Percentiles rank a stretch among this genome's conserved stretches.
phyloP scores from a whole-genome alignment of 2,888 invertebrate species.

The Thalpophila matura region DNA sequence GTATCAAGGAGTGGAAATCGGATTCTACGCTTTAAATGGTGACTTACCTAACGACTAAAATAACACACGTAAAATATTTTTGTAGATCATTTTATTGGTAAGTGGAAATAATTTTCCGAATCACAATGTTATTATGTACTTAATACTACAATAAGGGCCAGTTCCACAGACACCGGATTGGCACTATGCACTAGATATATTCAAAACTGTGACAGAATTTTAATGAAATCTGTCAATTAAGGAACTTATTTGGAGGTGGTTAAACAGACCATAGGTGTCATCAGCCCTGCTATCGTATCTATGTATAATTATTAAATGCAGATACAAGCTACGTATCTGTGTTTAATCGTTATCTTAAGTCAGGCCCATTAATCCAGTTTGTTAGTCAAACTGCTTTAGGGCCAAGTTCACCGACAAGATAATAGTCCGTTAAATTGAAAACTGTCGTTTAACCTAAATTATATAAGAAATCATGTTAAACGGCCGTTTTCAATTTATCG shows the following conservation, averaged over 20 bases:
- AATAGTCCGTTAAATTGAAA: too few relatives aligned
- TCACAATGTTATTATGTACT: constrained; percentile 58
- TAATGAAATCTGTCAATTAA: too few relatives aligned
- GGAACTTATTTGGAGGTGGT: too few relatives aligned
- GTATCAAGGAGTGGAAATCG: too few relatives aligned
- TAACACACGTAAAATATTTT: constrained; percentile 37
- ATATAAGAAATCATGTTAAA: too few relatives aligned
- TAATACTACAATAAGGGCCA: constrained; percentile 59
- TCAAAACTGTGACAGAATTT: too few relatives aligned
- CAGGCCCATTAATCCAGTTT: constrained; percentile 65
- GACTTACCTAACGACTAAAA: constrained; percentile 17
- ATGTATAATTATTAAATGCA: constrained; percentile 55
- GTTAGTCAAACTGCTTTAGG: constrained; percentile 59
- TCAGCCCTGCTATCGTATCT: constrained; percentile 51
- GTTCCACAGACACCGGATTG: too few relatives aligned
- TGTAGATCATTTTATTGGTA: constrained; percentile 59
- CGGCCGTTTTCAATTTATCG: too few relatives aligned
- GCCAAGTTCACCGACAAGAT: too few relatives aligned
- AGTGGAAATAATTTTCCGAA: constrained; percentile 58
- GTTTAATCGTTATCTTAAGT: constrained; percentile 65
- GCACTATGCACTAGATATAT: too few relatives aligned
- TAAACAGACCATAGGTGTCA: too few relatives aligned
- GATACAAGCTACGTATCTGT: constrained; percentile 54
- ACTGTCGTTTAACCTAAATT: too few relatives aligned
- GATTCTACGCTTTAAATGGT: constrained; percentile 6